Evolutionary conservation across 1,140 invertebrate species (phyloP).

Genomic region (Tetragnatha versicolor): DNA sequence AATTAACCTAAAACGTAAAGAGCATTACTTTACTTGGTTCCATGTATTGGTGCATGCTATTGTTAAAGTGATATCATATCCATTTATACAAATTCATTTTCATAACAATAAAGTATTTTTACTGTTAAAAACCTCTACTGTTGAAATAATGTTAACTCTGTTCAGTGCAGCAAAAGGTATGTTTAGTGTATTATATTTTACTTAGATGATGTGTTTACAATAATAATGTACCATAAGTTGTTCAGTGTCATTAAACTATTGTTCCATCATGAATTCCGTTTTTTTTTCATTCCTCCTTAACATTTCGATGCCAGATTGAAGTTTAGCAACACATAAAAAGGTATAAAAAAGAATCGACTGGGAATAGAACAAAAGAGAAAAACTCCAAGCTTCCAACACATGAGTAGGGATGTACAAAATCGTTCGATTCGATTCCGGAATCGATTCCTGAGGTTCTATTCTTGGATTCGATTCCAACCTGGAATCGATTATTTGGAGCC

Average conservation of each 20-base stretch:
- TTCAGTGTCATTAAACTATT: slow-evolving; percentile 27
- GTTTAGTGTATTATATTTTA: slow-evolving; percentile 45
- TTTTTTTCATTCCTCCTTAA: no score
- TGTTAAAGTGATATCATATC: slow-evolving; percentile 45
- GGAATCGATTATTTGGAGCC: no score
- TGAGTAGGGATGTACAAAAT: no score
- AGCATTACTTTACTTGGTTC: not conserved
- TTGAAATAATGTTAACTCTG: slow-evolving; percentile 42
- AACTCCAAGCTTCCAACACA: no score
- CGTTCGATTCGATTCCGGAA: no score
- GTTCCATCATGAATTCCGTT: no score
- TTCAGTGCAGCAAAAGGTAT: slow-evolving; percentile 47
- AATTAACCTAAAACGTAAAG: not conserved
- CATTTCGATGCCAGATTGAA: no score
- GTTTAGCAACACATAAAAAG: no score
- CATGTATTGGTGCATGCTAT: slow-evolving; percentile 34
- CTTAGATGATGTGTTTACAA: slow-evolving; percentile 36
- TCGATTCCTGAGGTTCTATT: no score
- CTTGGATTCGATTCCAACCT: no score
- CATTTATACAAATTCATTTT: slow-evolving; percentile 41
- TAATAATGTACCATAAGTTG: slow-evolving; percentile 40
- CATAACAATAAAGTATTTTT: slow-evolving; percentile 50
- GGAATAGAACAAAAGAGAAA: no score
- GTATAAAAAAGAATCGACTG: no score
- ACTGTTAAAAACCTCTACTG: slow-evolving; percentile 27